Percentiles rank a stretch among this genome's conserved stretches.
Conservation (phyloP, 2,797 vertebrate genomes). For the Sphaeramia orbicularis region DNA sequence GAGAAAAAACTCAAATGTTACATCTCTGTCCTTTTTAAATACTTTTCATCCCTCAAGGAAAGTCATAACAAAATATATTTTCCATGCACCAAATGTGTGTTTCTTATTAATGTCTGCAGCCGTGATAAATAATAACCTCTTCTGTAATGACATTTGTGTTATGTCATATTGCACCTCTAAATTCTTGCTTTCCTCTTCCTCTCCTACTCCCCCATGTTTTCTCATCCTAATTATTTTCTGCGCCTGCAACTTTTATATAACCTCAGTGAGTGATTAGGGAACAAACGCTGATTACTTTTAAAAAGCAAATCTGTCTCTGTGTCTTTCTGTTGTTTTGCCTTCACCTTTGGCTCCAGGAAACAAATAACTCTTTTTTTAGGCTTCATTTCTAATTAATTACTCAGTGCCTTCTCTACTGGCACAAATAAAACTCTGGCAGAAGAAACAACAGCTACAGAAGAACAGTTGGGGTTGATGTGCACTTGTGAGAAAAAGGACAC, state of each 20-base stretch:
- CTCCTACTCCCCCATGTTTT: background rate
- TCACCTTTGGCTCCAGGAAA: slow-evolving; percentile 31
- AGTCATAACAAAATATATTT: too few species aligned
- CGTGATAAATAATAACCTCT: slow-evolving; percentile 4
- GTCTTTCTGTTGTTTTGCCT: slow-evolving; percentile 3
- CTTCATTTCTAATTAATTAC: slow-evolving; percentile 20
- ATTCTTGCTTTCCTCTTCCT: background rate
- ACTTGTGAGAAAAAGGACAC: slow-evolving; percentile 1
- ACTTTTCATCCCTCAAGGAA: too few species aligned
- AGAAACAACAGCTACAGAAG: background rate
- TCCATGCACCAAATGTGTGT: too few species aligned
- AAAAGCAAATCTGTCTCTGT: slow-evolving; percentile 19
- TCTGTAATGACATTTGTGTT: slow-evolving; percentile 3
- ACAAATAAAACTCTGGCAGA: background rate
- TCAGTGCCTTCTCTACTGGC: background rate
- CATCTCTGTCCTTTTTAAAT: too few species aligned
- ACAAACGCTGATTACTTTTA: slow-evolving; percentile 10
- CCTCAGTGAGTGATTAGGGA: slow-evolving; percentile 9
- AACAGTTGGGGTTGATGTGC: slow-evolving; percentile 1
- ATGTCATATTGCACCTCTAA: background rate
- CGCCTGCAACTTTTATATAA: slow-evolving; percentile 11
- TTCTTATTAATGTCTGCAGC: background rate
- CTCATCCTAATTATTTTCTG: slow-evolving; percentile 33
- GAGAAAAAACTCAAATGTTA: too few species aligned
- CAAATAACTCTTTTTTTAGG: background rate